Evolutionary conservation across 2,797 vertebrate genomes (phyloP), one percentile per base, ranked within the genome.

Genomic region (Phalloptychus januarius): DNA sequence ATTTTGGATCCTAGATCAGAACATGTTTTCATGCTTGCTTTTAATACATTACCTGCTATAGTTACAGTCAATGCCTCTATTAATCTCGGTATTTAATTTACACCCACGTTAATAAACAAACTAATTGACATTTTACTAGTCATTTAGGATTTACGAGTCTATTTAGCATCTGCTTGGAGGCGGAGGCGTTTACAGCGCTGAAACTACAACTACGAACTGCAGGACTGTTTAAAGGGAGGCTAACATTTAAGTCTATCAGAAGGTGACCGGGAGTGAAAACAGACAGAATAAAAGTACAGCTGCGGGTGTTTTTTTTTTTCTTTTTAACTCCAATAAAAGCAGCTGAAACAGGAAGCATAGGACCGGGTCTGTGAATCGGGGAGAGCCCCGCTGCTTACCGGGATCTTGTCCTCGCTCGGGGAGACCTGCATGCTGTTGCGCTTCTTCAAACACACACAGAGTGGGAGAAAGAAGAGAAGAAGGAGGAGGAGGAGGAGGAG

Each of bases 351-450:
- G 38, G 20, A 67, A 56, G 25, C 11, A 33, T 16, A 67, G 23
- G 16, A 23, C 18, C 0, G 61, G 63, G 10, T 31, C n/a, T 12
- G n/a, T 4, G 61, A 54, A 13, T 31, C 23, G 12, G n/a, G 75
- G 42, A 15, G 76, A 31, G n/a, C 56, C n/a, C 56, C 25, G 11
- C n/a, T 10, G 94, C 96, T 95, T 63, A 96, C 96, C 5, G 89
- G 94, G 61, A 87, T 87, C 87, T 88, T 92, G 92, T 95, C 91
- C 76, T 95, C 94, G 61, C 74, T 90, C 73, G 86, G 83, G 75
- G 91, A 75, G 20, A 83, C 90, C 82, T 90, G 82, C 90, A 93
- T 95, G 86, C 86, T 93, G 87, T 88, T 74, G 74, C 86, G 88
- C 94, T 94, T 92, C 72, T 94, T 92, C 72, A 94, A 72, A 91